These are phyloP conservation scores for Liodrosophila aerea DNA, from an alignment of 2,888 invertebrate genomes.

Conservation along the genomic window DNA sequence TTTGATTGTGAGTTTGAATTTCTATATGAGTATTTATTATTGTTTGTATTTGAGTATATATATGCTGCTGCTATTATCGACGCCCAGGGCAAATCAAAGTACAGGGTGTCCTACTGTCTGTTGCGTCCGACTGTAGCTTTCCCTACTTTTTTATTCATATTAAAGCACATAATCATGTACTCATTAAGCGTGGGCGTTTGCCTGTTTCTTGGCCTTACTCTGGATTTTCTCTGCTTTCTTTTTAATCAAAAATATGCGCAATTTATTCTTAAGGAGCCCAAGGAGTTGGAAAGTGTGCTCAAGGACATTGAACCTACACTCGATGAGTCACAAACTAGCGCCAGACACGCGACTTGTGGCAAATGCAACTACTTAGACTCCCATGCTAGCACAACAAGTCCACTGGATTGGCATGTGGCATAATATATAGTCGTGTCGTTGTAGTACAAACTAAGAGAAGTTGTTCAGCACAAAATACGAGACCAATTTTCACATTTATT, in stretches of 20 bases:
- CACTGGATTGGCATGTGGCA: slow-evolving; percentile 49
- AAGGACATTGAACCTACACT: slow-evolving; percentile 67
- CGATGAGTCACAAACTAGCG: slow-evolving; percentile 48
- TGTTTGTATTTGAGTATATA: too few relatives aligned
- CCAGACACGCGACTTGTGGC: slow-evolving; percentile 55
- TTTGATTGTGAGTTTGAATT: too few relatives aligned
- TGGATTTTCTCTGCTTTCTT: slow-evolving; percentile 8
- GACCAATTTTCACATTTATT: slow-evolving; percentile 66
- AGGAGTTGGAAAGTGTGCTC: slow-evolving; percentile 45
- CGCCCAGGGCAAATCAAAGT: too few relatives aligned
- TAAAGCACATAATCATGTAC: slow-evolving; percentile 2
- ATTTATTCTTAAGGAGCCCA: slow-evolving; percentile 59
- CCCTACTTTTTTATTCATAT: slow-evolving; percentile 2
- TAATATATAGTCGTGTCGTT: slow-evolving; percentile 3
- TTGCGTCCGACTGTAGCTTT: too few relatives aligned
- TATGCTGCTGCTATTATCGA: too few relatives aligned
- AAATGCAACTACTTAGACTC: slow-evolving; percentile 41
- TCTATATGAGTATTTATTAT: too few relatives aligned
- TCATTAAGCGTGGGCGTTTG: slow-evolving; percentile 27
- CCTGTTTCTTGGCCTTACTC: not conserved
- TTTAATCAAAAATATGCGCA: slow-evolving; percentile 77
- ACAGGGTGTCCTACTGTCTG: too few relatives aligned
- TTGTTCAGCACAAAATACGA: slow-evolving; percentile 18
- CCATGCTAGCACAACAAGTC: slow-evolving; percentile 21
- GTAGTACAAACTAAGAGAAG: slow-evolving; percentile 1